Conservation (phyloP, 2,888 invertebrate species). For the Macaria notata region DNA sequence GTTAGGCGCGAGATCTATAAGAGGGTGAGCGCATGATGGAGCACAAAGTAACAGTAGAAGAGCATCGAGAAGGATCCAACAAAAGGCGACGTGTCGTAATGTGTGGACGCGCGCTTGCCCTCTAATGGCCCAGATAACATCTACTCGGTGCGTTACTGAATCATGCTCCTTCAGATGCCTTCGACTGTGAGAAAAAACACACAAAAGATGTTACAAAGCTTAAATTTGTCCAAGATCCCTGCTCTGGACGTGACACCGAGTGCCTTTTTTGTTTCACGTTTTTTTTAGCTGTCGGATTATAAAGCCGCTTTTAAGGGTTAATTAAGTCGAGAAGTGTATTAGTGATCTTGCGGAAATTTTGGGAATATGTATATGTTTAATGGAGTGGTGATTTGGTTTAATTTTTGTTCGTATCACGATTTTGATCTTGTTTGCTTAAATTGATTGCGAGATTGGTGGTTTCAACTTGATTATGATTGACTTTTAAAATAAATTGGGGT, state of each 20-base stretch:
- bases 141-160: constrained; percentile 75
- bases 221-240: constrained; percentile 71
- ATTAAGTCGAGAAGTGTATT: constrained; percentile 68
- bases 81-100: constrained; percentile 74
- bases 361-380: constrained; percentile 42
- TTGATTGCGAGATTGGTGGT: constrained; percentile 17
- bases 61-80: constrained; percentile 49
- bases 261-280: constrained; percentile 62
- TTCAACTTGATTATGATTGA: constrained; percentile 20
- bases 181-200: constrained; percentile 78
- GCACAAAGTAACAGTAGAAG: constrained; percentile 54
- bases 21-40: constrained; percentile 41
- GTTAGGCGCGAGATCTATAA: constrained; percentile 30
- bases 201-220: constrained; percentile 72
- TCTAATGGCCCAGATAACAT: constrained; percentile 77
- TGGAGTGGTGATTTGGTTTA: constrained; percentile 43
- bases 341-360: constrained; percentile 68
- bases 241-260: constrained; percentile 75
- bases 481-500: constrained; percentile 8
- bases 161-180: constrained; percentile 76
- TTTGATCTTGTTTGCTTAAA: constrained; percentile 27
- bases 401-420: constrained; percentile 32
- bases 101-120: constrained; percentile 63
- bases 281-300: constrained; percentile 69
- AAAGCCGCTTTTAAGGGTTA: constrained; percentile 69